phyloP scores from a whole-genome alignment of 2,113 vertebrate genomes.

The Otolemur garnettii region DNA sequence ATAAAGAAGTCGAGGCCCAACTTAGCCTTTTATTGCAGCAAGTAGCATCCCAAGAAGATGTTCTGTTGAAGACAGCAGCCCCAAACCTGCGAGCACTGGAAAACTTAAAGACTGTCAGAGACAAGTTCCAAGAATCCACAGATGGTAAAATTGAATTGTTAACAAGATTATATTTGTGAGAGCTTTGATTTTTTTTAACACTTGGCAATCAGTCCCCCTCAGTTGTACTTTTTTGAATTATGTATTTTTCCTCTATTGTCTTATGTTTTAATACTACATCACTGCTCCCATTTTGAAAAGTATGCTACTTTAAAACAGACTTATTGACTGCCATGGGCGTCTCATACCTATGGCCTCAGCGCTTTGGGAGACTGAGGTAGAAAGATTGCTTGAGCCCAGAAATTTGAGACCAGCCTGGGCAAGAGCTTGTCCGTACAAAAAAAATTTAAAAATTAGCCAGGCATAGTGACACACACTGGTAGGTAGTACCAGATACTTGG shows the following conservation, averaged over 20 bases:
- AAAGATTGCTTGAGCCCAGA: no score
- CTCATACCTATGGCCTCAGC: no score
- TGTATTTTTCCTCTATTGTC: background rate
- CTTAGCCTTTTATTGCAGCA: conserved; percentile 87
- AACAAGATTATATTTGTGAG: background rate
- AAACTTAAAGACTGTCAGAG: conserved; percentile 90
- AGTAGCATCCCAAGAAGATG: conserved; percentile 85
- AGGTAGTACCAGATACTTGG: no score
- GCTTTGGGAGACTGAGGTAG: no score
- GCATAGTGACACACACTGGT: no score
- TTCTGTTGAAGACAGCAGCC: conserved; percentile 88
- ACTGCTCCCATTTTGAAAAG: conserved; percentile 5
- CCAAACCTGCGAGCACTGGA: conserved; percentile 94
- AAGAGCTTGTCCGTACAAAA: no score
- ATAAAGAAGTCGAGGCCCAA: conserved; percentile 88
- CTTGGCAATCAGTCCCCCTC: background rate
- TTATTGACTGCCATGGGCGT: background rate
- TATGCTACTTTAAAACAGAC: background rate
- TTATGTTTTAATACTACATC: background rate
- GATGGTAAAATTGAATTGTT: conserved; percentile 88
- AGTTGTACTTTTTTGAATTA: background rate
- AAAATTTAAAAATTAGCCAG: no score
- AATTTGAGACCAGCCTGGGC: no score
- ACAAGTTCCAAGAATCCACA: conserved; percentile 90
- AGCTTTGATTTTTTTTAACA: background rate